Evolutionary conservation across 2,888 invertebrate genomes (phyloP), one percentile per base, ranked within the genome.

Genomic region (Drosophila parthenogenetica): DNA sequence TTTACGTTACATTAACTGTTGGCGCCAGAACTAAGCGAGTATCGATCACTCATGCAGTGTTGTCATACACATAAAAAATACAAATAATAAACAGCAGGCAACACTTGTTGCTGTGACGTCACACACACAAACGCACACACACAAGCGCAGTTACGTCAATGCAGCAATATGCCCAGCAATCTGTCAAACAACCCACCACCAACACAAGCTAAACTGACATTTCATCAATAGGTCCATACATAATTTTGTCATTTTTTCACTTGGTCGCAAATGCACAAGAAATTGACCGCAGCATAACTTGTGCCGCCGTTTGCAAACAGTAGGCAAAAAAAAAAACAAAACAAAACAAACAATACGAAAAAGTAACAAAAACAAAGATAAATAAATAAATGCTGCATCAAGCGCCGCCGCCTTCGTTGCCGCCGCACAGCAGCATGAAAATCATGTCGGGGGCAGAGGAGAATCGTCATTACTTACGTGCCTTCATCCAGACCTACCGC

Each of bases 91-190:
- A 19, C 40, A 64, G 53, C 58, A 42, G 19, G 29, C 78, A 76
- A 58, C 78, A 79, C 83, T 87, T 83, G 83, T 83, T 87, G 83
- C 83, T 83, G 79, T 73, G 79, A 73, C 82, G 82, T 77, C 69
- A 73, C 82, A 55, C 72, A 73, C 69, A 76, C 76, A 54, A 61
- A 67, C 72, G 17, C 49, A 49, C 19, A 76, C 73, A 54, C 60
- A 67, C 72, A 17, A 32, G 32, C 19, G 59, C 72, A 77, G 68
- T 87, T 85, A 85, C 83, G 79, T 89, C 90, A 90, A 82, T 89
- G 80, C 69, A 77, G 73, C 89, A 89, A 90, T 90, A 84, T 89
- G 91, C 84, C 90, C 90, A 90, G 82, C 81, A 87, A 88, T 87
- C 79, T 83, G 79, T 86, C 85, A 86, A 85, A 73, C 81, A 72